A percentile compares a stretch with the other conserved stretches of the same genome.
Evolutionary conservation across 2,797 vertebrate species (phyloP).

Genomic region (Cygnus olor): DNA sequence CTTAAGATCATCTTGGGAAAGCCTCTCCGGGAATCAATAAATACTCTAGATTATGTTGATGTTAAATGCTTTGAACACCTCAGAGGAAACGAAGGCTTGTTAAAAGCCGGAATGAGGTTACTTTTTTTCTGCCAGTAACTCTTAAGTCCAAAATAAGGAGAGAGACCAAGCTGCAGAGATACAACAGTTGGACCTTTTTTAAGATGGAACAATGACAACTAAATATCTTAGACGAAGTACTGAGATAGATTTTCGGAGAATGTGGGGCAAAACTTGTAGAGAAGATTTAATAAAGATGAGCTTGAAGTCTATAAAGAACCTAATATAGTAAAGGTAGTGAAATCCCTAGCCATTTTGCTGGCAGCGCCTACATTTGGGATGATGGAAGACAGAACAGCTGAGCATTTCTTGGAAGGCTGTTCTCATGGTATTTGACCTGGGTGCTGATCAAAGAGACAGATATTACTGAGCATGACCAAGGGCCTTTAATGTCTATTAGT

Average conservation of each 20-base stretch:
- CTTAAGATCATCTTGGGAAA: neutral
- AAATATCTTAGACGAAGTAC: neutral
- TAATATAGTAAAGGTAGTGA: slow-evolving; percentile 22
- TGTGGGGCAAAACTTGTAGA: neutral
- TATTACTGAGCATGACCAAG: slow-evolving; percentile 18
- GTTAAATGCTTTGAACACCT: neutral
- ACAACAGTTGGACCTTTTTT: neutral
- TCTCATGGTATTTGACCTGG: slow-evolving; percentile 51
- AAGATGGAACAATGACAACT: neutral
- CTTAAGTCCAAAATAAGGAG: neutral
- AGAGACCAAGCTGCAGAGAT: neutral
- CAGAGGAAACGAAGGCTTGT: neutral
- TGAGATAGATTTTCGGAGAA: slow-evolving; percentile 1
- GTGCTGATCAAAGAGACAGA: slow-evolving; percentile 53
- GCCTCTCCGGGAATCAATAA: neutral
- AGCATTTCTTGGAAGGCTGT: slow-evolving; percentile 28
- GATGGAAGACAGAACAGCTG: slow-evolving; percentile 53
- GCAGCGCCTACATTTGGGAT: neutral
- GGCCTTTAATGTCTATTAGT: slow-evolving; percentile 4
- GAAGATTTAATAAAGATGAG: slow-evolving; percentile 43
- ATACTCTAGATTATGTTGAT: neutral
- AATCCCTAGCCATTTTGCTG: slow-evolving; percentile 1
- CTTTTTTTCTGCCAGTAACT: neutral
- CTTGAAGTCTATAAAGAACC: slow-evolving; percentile 28
- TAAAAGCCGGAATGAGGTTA: neutral